Evolutionary conservation across 2,113 vertebrate genomes (phyloP).

Genomic region (Alethe castanea): DNA sequence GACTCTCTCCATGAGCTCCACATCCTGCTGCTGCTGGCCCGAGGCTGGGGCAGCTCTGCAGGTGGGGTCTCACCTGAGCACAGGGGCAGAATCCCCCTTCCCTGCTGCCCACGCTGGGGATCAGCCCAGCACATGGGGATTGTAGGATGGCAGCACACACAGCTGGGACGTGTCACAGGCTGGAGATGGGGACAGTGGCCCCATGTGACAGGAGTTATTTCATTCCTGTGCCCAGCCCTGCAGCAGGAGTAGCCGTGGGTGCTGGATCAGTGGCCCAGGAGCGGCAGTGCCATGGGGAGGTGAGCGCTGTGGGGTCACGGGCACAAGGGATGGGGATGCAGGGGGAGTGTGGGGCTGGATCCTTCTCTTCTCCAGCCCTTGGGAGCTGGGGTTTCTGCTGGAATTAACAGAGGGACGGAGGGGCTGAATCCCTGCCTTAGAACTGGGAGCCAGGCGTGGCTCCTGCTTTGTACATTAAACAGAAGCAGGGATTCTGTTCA

Average conservation of each 20-base stretch:
- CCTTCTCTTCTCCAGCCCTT: neutral
- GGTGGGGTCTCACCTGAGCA: neutral
- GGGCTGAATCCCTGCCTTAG: neutral
- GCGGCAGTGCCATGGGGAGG: rapidly evolving
- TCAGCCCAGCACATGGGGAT: neutral
- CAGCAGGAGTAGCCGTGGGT: neutral
- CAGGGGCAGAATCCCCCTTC: neutral
- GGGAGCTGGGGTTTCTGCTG: neutral
- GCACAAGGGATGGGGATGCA: neutral
- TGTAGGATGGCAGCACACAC: neutral
- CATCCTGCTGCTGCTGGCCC: neutral
- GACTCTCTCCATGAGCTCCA: neutral
- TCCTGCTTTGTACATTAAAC: rapidly evolving
- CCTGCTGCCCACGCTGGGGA: neutral
- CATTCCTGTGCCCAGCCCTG: neutral
- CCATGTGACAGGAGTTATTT: rapidly evolving
- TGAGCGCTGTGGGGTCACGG: rapidly evolving
- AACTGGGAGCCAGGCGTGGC: neutral
- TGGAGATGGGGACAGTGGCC: neutral
- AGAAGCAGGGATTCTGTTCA: neutral
- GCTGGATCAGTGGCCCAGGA: neutral
- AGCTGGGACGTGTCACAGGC: neutral
- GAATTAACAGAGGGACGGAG: neutral
- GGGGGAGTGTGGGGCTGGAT: rapidly evolving
- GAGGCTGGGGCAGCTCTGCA: neutral